Percentiles rank a stretch among this genome's conserved stretches.
These are phyloP conservation scores for Merodon equestris DNA, from an alignment of 2,888 invertebrate species.

Conservation along the genomic window DNA sequence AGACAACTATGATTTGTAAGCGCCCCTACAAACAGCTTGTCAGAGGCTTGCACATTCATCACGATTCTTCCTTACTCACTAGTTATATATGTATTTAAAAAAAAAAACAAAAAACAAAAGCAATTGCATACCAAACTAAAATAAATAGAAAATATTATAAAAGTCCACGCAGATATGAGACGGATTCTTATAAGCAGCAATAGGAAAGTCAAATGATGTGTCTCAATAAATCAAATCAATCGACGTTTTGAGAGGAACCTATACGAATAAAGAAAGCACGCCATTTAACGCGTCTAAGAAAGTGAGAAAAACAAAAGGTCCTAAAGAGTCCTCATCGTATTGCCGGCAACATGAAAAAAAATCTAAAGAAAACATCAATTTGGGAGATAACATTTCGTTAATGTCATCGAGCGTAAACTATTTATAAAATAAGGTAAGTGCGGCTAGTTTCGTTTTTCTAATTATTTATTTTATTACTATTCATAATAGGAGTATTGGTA, in stretches of 20 bases:
- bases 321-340: too few relatives aligned
- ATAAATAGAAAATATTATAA: conserved; percentile 7
- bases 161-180: conserved; percentile 5
- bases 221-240: too few relatives aligned
- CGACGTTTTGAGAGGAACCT: too few relatives aligned
- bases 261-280: too few relatives aligned
- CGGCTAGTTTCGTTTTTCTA: too few relatives aligned
- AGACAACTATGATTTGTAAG: conserved; percentile 68
- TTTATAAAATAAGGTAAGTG: conserved; percentile 59
- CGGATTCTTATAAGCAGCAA: conserved; percentile 19
- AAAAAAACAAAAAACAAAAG: conserved; percentile 27
- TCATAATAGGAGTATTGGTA: too few relatives aligned
- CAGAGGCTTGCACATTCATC: conserved; percentile 37
- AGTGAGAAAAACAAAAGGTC: too few relatives aligned
- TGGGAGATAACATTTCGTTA: conserved; percentile 57
- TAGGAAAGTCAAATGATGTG: too few relatives aligned
- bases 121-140: conserved; percentile 62
- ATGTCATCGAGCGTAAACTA: conserved; percentile 56
- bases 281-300: too few relatives aligned
- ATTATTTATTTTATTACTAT: background rate
- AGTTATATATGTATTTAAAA: conserved; percentile 43
- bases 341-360: too few relatives aligned
- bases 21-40: conserved; percentile 17
- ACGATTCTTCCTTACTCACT: conserved; percentile 57
- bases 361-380: conserved; percentile 31